Evolutionary conservation across 2,797 vertebrate genomes (phyloP), one percentile per base, ranked within the genome.

Genomic region (Tokudaia tokunoshimensis): DNA sequence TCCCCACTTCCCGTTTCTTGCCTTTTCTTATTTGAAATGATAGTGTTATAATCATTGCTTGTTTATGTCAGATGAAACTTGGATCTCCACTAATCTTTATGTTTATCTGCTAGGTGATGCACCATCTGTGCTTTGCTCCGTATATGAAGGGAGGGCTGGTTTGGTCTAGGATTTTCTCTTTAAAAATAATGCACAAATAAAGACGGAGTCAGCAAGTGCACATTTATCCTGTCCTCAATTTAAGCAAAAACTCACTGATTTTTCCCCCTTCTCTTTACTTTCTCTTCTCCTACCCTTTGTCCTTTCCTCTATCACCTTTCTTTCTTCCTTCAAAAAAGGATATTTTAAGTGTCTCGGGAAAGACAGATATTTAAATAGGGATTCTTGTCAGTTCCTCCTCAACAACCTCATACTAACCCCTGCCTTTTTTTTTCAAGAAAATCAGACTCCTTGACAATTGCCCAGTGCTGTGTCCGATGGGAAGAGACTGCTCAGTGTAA

Each of bases 31-130:
- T 98, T 98, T 97, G 96, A 97, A 98, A 98, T 96, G 90, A 96
- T 96, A 97, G 93, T 93, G 75, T 41, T 84, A 76, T 97, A 97
- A 96, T 97, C 96, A 97, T 97, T 98, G 96, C 94, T 98, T 98
- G 97, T 98, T 95, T 98, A 96, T 97, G 96, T 93, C 95, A 96
- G 90, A 97, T 91, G 96, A 96, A 97, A 88, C 97, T 98, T 93
- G 92, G 93, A 94, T 96, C 97, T 96, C 96, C 80, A 96, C 13
- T 80, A 91, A 47, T 92, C 59, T 79, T 87, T 96, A 96, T 97
- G 92, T 96, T 97, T 92, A 95, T 81, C 91, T 97, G 67, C 87
- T 41, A 0, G 11, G 86, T 44, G 91, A 95, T 86, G 93, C 96
- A 76, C 92, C 96, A 83, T 72, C 93, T 78, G 94, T 96, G 8